Base-by-base conservation (phyloP, 2,113 vertebrate genomes). In the Sclerurus mexicanus region DNA sequence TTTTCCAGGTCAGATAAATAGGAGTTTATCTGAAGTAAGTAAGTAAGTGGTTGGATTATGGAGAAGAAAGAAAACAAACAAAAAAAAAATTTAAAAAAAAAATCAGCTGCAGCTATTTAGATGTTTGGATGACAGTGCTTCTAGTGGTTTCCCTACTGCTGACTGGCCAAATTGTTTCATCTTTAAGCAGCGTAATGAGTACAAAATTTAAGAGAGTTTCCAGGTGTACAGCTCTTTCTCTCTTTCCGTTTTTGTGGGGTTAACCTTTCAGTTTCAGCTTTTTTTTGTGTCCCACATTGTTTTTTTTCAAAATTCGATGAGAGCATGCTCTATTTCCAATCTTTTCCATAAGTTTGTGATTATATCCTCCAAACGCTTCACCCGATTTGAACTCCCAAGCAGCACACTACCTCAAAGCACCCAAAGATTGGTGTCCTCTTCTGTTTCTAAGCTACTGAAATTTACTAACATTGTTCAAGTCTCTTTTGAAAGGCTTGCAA, bases 31-130 rank as follows among this genome's bases (percentile, higher is more conserved):
- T 87, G 17, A 84, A 78, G 10, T 1, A 49, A 55, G 4, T 40
- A 1, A 78, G 10, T 1, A 49, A 55, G 4, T 40, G 1, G 1
- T 40, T 79, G 21, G 11, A 44, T 9, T 75, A 0, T 6, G 4
- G 2, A 39, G 40, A 22, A 73, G 14, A 39, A 5, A 31, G 9
- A 58, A 76, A 62, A 30, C 18, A 2, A 59, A 78, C 87, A 49
- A 6, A 53, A 58, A 74, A 46, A 17, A 46, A 46, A 46, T n/a
- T n/a, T n/a, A 46, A 68, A 68, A 85, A 74, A 39, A 9, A 39
- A 35, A 30, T 37, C n/a, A 35, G 2, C 24, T 87, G 20, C 15
- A 49, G 4, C 10, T 69, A 21, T 44, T 59, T 19, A 44, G 18
- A 35, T 2, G 4, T 87, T 69, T 59, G 7, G 8, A 35, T 71